Conservation (phyloP, 1,140 invertebrate species). For the Drosophila grimshawi region DNA sequence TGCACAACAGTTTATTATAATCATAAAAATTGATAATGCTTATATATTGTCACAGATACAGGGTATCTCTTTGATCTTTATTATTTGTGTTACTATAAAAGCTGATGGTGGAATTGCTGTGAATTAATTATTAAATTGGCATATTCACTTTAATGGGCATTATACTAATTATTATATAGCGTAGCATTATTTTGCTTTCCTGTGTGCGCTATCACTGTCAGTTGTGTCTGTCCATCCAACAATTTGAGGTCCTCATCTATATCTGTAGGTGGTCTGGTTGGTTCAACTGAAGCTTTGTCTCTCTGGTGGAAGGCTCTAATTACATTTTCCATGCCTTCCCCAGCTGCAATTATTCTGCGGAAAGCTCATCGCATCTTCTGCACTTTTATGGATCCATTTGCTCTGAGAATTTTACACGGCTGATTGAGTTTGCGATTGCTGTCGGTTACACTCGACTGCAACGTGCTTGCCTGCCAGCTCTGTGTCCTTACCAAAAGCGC, state of each 20-base stretch:
- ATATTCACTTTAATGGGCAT: slow-evolving; percentile 41
- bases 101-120: background rate
- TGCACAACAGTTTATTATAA: too few relatives aligned
- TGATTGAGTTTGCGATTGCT: slow-evolving; percentile 74
- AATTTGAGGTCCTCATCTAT: background rate
- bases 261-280: background rate
- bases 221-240: background rate
- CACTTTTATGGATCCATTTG: background rate
- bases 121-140: slow-evolving; percentile 61
- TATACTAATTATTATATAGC: slow-evolving; percentile 56
- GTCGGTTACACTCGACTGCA: slow-evolving; percentile 36
- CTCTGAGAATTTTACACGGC: slow-evolving; percentile 51
- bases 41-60: too few relatives aligned
- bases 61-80: too few relatives aligned
- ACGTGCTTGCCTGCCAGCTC: slow-evolving; percentile 1
- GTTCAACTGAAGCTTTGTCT: background rate
- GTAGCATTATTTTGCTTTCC: slow-evolving; percentile 33
- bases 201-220: background rate
- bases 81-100: too few relatives aligned
- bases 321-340: slow-evolving; percentile 19
- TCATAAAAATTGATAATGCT: too few relatives aligned
- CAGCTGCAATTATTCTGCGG: background rate
- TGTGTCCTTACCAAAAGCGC: slow-evolving; percentile 23
- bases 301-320: slow-evolving; percentile 12
- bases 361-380: background rate